Conservation (phyloP, 2,113 vertebrate genomes). For the Gobius niger region DNA sequence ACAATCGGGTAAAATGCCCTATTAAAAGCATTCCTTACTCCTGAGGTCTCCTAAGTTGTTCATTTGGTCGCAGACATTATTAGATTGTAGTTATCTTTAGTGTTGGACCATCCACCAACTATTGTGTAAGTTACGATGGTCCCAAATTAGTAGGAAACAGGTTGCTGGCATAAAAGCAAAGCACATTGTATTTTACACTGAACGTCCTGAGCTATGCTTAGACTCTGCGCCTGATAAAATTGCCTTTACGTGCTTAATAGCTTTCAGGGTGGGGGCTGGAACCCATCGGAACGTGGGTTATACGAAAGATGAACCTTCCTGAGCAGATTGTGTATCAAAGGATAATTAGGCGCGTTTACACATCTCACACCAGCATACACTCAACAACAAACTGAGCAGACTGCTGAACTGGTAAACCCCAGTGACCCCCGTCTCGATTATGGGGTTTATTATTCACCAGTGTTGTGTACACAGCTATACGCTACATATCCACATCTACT, state of each 20-base stretch:
- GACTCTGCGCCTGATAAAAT: constrained; percentile 9
- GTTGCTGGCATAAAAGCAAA: constrained; percentile 35
- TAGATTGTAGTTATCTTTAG: constrained; percentile 37
- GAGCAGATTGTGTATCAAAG: constrained; percentile 15
- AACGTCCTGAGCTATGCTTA: constrained; percentile 8
- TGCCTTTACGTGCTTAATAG: constrained; percentile 43
- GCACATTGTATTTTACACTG: constrained; percentile 5
- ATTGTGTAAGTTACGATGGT: constrained; percentile 19
- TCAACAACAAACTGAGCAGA: not conserved
- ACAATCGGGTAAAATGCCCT: constrained; percentile 68
- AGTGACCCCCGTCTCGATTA: not conserved
- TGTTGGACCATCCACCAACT: constrained; percentile 13
- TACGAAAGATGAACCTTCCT: not conserved
- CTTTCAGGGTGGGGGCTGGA: constrained; percentile 30
- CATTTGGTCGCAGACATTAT: constrained; percentile 42
- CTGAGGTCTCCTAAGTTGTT: constrained; percentile 39
- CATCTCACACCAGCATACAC: constrained; percentile 13
- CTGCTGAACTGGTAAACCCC: not conserved
- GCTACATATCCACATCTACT: no score
- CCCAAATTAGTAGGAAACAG: constrained; percentile 38
- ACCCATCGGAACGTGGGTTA: constrained; percentile 5
- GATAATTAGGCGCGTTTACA: not conserved
- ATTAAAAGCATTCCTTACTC: constrained; percentile 60
- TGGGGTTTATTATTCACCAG: not conserved
- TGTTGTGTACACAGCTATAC: no score